These are phyloP conservation scores for Nemotelus nigrinus DNA, from an alignment of 2,888 invertebrate species.

Conservation along the genomic window DNA sequence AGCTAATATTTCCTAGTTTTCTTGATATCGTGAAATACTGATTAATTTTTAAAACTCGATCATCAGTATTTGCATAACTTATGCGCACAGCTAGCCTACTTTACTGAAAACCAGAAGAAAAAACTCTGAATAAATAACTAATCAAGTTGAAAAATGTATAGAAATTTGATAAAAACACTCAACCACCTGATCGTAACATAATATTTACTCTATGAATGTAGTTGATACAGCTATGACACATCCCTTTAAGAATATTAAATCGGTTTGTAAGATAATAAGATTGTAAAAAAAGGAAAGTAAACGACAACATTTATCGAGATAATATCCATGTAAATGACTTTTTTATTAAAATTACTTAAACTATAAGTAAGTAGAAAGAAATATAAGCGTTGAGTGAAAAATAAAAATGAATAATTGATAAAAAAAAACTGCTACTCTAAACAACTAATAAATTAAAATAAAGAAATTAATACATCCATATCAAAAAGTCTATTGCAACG, in stretches of 20 bases:
- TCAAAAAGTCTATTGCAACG: slow-evolving; percentile 56
- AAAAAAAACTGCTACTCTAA: neutral
- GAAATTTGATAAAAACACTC: neutral
- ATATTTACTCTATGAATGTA: too few species aligned
- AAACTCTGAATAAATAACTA: too few species aligned
- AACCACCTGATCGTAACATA: neutral
- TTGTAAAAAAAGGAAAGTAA: neutral
- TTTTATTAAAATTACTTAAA: neutral
- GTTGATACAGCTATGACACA: too few species aligned
- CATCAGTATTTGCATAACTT: too few species aligned
- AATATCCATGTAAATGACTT: slow-evolving; percentile 12
- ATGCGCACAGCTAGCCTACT: too few species aligned
- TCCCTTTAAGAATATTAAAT: neutral
- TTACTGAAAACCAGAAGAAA: too few species aligned
- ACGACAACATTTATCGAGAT: slow-evolving; percentile 11
- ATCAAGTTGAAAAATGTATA: too few species aligned
- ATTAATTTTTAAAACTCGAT: too few species aligned
- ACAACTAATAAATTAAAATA: slow-evolving; percentile 22
- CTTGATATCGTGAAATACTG: too few species aligned
- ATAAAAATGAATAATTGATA: slow-evolving; percentile 6
- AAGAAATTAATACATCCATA: slow-evolving; percentile 53
- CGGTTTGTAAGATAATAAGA: neutral
- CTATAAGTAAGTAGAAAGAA: too few species aligned
- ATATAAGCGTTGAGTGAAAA: neutral
- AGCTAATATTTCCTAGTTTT: too few species aligned